Evolutionary conservation across 2,113 vertebrate species (phyloP).

Genomic region (Lophochroa leadbeateri): DNA sequence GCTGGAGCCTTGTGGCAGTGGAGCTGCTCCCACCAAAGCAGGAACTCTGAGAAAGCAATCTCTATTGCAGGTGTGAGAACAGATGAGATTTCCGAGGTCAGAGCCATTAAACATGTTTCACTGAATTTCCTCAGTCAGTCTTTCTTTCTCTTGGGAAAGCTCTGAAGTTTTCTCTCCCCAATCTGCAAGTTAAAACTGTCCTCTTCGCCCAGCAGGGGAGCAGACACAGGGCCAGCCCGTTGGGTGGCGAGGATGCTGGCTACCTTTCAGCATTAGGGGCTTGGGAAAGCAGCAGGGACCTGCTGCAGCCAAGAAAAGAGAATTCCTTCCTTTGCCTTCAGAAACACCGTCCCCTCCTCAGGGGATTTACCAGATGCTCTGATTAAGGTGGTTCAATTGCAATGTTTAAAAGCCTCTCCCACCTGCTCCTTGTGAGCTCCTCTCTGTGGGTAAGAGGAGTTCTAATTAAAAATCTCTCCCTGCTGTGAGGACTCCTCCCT

Average conservation of each 20-base stretch:
- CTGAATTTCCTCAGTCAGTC: neutral
- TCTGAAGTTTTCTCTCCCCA: neutral
- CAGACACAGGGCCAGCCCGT: fast-evolving
- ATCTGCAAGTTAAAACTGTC: neutral
- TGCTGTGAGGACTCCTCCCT: constrained; percentile 35
- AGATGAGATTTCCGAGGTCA: neutral
- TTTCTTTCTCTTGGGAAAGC: neutral
- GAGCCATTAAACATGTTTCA: neutral
- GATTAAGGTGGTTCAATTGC: constrained; percentile 53
- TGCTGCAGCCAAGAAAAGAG: neutral
- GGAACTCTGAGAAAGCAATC: neutral
- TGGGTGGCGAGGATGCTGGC: fast-evolving
- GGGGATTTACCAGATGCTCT: constrained; percentile 62
- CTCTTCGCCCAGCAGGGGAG: fast-evolving
- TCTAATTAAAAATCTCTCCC: constrained; percentile 55
- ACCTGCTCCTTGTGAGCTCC: neutral
- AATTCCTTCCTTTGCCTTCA: constrained; percentile 28
- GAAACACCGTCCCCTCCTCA: neutral
- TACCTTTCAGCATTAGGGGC: neutral
- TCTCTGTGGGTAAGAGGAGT: neutral
- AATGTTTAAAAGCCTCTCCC: constrained; percentile 44
- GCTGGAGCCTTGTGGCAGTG: neutral
- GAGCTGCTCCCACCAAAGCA: neutral
- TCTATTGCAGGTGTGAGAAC: neutral
- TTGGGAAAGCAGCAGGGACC: neutral